phyloP scores from a whole-genome alignment of 1,140 invertebrate genomes.

The Dendrolimus kikuchii region DNA sequence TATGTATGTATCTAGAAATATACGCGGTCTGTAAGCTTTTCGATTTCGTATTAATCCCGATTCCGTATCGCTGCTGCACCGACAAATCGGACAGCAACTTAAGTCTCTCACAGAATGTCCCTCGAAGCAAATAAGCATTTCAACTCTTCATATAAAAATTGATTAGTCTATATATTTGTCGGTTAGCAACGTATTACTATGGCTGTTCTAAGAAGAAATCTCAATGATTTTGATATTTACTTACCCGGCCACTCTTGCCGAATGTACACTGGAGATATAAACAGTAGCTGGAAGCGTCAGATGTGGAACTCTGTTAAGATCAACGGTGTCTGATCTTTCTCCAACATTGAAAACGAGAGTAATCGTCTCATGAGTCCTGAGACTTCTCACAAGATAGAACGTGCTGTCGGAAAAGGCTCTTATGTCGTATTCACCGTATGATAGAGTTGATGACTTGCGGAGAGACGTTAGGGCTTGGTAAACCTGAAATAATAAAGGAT shows the following conservation, averaged over 20 bases:
- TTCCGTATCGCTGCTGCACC: too few relatives aligned
- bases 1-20: too few relatives aligned
- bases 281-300: constrained; percentile 29
- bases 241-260: constrained; percentile 34
- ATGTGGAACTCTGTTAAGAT: constrained; percentile 21
- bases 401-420: constrained; percentile 30
- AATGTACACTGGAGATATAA: constrained; percentile 40
- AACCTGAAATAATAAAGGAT: constrained; percentile 23
- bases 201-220: too few relatives aligned
- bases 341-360: constrained; percentile 34
- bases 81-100: too few relatives aligned
- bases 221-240: constrained; percentile 2
- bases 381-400: constrained; percentile 24
- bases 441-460: constrained; percentile 31
- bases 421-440: constrained; percentile 43
- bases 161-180: too few relatives aligned
- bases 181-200: too few relatives aligned
- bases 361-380: constrained; percentile 26
- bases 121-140: too few relatives aligned
- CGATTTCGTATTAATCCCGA: too few relatives aligned
- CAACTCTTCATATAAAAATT: too few relatives aligned
- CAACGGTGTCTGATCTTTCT: constrained; percentile 14
- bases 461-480: constrained; percentile 37
- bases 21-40: too few relatives aligned
- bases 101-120: too few relatives aligned